Percentiles rank a stretch among this genome's conserved stretches.
phyloP scores from a whole-genome alignment of 2,888 invertebrate species.

The Thalpophila matura region DNA sequence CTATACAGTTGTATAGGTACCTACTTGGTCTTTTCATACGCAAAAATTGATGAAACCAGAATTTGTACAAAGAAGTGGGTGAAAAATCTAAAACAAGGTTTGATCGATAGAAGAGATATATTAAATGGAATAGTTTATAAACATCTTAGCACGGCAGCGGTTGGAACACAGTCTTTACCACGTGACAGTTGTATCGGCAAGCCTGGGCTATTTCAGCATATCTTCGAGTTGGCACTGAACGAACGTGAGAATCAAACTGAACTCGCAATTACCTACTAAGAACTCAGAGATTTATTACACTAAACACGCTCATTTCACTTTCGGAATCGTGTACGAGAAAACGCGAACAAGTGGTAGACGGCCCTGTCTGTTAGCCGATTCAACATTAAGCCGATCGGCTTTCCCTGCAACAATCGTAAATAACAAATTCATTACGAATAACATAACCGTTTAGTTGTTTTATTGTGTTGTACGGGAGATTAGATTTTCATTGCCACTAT shows the following conservation, averaged over 20 bases:
- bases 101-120: neutral
- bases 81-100: neutral
- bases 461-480: slow-evolving; percentile 70
- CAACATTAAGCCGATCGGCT: slow-evolving; percentile 66
- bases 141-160: slow-evolving; percentile 20
- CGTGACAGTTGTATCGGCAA: slow-evolving; percentile 53
- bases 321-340: slow-evolving; percentile 82
- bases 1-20: too few relatives aligned
- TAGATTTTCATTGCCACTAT: slow-evolving; percentile 70
- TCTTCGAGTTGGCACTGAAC: slow-evolving; percentile 43
- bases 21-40: neutral
- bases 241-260: slow-evolving; percentile 63
- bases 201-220: slow-evolving; percentile 43
- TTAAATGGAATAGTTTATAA: slow-evolving; percentile 17
- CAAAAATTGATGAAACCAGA: neutral
- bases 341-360: slow-evolving; percentile 77
- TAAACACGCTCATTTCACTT: slow-evolving; percentile 82
- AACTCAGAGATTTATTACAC: slow-evolving; percentile 78
- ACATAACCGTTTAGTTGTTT: slow-evolving; percentile 73
- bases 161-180: slow-evolving; percentile 32
- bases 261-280: slow-evolving; percentile 70
- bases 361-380: slow-evolving; percentile 64
- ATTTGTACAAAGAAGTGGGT: neutral
- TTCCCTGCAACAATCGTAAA: slow-evolving; percentile 82
- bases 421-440: slow-evolving; percentile 82